A percentile compares a stretch with the other conserved stretches of the same genome.
phyloP scores from a whole-genome alignment of 2,797 vertebrate genomes.

The Rhinichthys osculus region DNA sequence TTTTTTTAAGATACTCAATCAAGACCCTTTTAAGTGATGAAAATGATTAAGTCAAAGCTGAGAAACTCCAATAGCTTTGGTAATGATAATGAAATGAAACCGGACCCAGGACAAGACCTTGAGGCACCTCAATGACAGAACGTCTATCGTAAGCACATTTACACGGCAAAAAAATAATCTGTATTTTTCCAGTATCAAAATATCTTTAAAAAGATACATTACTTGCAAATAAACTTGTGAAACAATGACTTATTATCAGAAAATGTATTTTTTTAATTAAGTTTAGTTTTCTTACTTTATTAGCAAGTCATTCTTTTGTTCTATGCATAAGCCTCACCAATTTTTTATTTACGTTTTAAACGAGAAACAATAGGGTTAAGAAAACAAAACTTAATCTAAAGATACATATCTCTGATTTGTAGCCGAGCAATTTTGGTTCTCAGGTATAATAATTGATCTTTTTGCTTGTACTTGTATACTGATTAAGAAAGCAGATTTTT shows the following conservation, averaged over 20 bases:
- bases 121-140: constrained; percentile 55
- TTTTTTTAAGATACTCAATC: constrained; percentile 73
- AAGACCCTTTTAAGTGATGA: constrained; percentile 78
- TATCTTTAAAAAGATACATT: background rate
- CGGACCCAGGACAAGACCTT: constrained; percentile 57
- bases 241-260: background rate
- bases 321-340: background rate
- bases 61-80: constrained; percentile 63
- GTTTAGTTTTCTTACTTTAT: background rate
- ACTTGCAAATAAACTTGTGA: background rate
- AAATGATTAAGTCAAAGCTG: constrained; percentile 80
- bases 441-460: background rate
- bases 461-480: background rate
- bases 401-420: background rate
- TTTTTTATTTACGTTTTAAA: background rate
- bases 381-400: background rate
- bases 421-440: background rate
- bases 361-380: background rate
- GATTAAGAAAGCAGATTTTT: background rate
- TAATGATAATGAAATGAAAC: constrained; percentile 71
- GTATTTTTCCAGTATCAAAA: background rate
- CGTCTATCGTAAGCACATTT: constrained; percentile 34
- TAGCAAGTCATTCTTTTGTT: background rate
- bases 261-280: background rate
- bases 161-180: background rate